phyloP scores from a whole-genome alignment of 2,797 vertebrate genomes.

The Kryptopterus vitreolus region DNA sequence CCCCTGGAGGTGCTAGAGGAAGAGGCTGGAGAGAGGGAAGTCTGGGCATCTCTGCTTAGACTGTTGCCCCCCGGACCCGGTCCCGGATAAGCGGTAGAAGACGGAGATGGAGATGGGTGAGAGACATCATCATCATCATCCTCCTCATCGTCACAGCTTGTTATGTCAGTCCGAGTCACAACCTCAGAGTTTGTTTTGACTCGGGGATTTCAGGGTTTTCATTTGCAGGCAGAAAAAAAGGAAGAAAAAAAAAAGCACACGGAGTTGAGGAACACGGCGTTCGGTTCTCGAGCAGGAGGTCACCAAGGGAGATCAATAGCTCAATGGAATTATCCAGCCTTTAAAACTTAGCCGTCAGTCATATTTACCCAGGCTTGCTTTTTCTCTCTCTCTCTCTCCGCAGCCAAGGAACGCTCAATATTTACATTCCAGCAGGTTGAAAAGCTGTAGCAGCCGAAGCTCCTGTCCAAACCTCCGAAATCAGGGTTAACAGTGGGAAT shows the following conservation, averaged over 20 bases:
- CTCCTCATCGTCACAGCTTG: conserved; percentile 17
- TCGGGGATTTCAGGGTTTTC: conserved; percentile 60
- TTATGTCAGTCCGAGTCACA: conserved; percentile 32
- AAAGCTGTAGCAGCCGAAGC: conserved; percentile 58
- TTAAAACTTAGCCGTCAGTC: conserved; percentile 80
- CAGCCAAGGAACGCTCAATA: conserved; percentile 65
- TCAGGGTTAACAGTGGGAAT: conserved; percentile 46
- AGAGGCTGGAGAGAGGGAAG: too few species aligned
- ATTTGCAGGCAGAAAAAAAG: conserved; percentile 56
- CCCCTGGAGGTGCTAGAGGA: too few species aligned
- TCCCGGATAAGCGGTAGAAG: too few species aligned
- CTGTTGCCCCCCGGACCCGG: too few species aligned
- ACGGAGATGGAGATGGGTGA: too few species aligned
- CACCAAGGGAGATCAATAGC: conserved; percentile 73
- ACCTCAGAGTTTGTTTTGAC: conserved; percentile 57
- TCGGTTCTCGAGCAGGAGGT: conserved; percentile 61
- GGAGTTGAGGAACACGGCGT: conserved; percentile 42
- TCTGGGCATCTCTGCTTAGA: too few species aligned
- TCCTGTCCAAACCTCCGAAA: conserved; percentile 56
- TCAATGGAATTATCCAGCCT: conserved; percentile 80
- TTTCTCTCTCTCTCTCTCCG: too few species aligned
- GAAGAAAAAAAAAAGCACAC: not conserved
- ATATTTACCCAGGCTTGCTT: conserved; percentile 75
- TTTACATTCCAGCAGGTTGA: conserved; percentile 64
- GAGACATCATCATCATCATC: not conserved